Conservation (phyloP, 1,140 invertebrate species). For the Pararge aegeria region DNA sequence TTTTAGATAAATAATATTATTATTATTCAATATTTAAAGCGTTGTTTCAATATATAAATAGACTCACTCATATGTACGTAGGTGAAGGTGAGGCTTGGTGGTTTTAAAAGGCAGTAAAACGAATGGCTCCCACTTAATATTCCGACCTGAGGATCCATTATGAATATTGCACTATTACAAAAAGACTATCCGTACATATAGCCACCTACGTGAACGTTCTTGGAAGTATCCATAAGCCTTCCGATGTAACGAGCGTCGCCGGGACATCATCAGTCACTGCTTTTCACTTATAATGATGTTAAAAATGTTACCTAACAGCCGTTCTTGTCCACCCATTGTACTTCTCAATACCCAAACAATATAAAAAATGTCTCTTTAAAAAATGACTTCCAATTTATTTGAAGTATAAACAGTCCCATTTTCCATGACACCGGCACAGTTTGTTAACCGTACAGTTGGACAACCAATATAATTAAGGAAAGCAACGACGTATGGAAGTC, state of each 20-base stretch:
- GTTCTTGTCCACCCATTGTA: constrained; percentile 75
- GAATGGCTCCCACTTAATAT: constrained; percentile 22
- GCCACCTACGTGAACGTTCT: constrained; percentile 39
- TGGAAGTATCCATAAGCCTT: constrained; percentile 39
- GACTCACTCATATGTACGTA: not conserved
- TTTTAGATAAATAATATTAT: no score
- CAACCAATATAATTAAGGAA: not conserved
- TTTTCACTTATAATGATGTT: constrained; percentile 79
- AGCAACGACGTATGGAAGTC: no score
- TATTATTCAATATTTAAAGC: no score
- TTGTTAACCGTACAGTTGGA: not conserved
- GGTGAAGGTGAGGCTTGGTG: not conserved
- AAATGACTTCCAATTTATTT: constrained; percentile 78
- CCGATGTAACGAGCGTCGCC: constrained; percentile 37
- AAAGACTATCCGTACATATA: constrained; percentile 28
- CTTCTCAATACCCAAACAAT: constrained; percentile 64
- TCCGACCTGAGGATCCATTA: constrained; percentile 23
- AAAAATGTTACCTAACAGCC: constrained; percentile 75
- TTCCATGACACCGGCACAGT: constrained; percentile 58
- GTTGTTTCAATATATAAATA: not conserved
- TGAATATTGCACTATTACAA: constrained; percentile 36
- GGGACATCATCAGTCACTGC: constrained; percentile 62
- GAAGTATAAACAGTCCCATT: constrained; percentile 68
- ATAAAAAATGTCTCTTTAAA: constrained; percentile 61
- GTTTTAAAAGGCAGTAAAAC: constrained; percentile 18